A percentile compares a stretch with the other conserved stretches of the same genome.
Evolutionary conservation across 2,113 vertebrate genomes (phyloP).

Genomic region (Ptychochromis oligacanthus): DNA sequence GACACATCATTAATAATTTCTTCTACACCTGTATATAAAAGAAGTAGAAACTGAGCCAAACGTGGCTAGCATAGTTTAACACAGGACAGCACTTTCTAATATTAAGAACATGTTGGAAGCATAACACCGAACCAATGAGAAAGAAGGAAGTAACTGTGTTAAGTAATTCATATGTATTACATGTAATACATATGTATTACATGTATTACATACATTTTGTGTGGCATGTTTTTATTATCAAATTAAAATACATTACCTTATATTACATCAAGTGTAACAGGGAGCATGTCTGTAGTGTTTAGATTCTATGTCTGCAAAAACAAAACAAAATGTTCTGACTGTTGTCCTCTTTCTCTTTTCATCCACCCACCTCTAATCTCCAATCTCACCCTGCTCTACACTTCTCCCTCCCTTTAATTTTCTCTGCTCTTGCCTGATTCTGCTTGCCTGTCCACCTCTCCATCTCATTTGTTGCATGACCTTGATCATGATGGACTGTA

Average conservation of each 20-base stretch:
- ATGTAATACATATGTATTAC: background rate
- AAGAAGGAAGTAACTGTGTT: background rate
- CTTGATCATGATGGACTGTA: background rate
- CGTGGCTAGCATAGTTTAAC: background rate
- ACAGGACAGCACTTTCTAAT: background rate
- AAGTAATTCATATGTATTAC: background rate
- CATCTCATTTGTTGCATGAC: background rate
- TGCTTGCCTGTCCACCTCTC: background rate
- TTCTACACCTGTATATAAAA: background rate
- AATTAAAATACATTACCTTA: background rate
- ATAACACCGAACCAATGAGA: background rate
- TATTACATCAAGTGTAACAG: background rate
- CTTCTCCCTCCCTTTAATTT: background rate
- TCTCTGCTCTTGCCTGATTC: background rate
- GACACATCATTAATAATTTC: background rate
- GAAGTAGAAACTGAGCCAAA: background rate
- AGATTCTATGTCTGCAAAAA: background rate
- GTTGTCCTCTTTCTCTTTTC: background rate
- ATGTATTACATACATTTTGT: background rate
- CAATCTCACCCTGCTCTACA: background rate
- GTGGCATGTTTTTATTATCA: background rate
- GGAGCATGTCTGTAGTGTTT: background rate
- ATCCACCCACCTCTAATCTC: background rate
- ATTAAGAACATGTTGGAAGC: background rate
- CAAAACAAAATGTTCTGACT: background rate